These are phyloP conservation scores for Schizothorax lantsangensis DNA, from an alignment of 2,797 vertebrate genomes.

Conservation along the genomic window DNA sequence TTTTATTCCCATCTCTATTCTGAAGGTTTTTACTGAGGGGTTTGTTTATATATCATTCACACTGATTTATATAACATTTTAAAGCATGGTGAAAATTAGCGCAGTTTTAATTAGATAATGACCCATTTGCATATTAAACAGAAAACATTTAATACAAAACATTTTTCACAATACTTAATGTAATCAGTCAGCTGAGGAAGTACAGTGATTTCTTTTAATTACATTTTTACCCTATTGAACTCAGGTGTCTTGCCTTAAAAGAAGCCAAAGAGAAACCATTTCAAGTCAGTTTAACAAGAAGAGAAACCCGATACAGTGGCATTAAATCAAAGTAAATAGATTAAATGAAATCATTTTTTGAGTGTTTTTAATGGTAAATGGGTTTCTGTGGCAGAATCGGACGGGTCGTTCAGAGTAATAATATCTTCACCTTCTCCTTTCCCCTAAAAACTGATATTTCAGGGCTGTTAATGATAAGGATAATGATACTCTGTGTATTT, in stretches of 20 bases:
- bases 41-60: background rate
- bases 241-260: background rate
- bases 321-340: background rate
- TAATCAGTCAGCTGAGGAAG: background rate
- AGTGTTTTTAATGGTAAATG: background rate
- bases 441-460: constrained; percentile 68
- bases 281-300: background rate
- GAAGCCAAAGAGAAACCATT: background rate
- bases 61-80: background rate
- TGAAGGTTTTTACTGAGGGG: background rate
- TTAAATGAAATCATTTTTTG: background rate
- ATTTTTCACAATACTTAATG: background rate
- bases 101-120: background rate
- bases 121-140: background rate
- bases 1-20: background rate
- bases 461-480: constrained; percentile 81
- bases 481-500: constrained; percentile 85
- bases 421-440: constrained; percentile 56
- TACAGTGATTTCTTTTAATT: background rate
- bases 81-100: background rate
- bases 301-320: background rate
- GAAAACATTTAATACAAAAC: background rate
- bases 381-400: background rate
- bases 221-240: background rate
- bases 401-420: constrained; percentile 48